Percentiles rank a stretch among this genome's conserved stretches.
These are phyloP conservation scores for Eueides isabella DNA, from an alignment of 1,140 invertebrate species.

Conservation along the genomic window DNA sequence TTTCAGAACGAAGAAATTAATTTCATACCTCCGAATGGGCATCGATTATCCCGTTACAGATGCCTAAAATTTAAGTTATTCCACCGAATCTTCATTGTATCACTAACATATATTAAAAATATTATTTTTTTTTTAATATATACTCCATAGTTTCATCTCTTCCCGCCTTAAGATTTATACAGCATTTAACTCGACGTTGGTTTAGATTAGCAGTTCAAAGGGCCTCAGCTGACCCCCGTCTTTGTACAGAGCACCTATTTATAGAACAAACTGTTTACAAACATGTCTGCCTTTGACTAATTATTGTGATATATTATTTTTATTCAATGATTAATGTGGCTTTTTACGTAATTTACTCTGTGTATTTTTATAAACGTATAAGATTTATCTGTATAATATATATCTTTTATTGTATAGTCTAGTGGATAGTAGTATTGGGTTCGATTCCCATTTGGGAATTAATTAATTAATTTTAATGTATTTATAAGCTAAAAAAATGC, in stretches of 20 bases:
- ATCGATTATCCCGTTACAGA: too few species aligned
- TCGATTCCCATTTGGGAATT: too few species aligned
- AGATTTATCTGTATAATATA: neutral
- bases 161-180: slow-evolving; percentile 50
- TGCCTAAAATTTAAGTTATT: too few species aligned
- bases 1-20: too few species aligned
- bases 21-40: too few species aligned
- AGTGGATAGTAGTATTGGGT: too few species aligned
- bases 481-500: too few species aligned
- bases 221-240: slow-evolving; percentile 40
- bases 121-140: too few species aligned
- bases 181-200: slow-evolving; percentile 53
- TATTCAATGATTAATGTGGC: neutral
- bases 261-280: slow-evolving; percentile 27
- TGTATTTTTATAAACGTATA: neutral
- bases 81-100: too few species aligned
- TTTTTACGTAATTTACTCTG: neutral
- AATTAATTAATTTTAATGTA: too few species aligned
- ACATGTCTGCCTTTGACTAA: slow-evolving; percentile 12
- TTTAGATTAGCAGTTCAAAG: slow-evolving; percentile 59
- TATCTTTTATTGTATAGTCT: neutral
- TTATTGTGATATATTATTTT: slow-evolving; percentile 13
- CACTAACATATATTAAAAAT: too few species aligned
- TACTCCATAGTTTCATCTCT: neutral
- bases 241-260: slow-evolving; percentile 36